Percentiles rank a stretch among this genome's conserved stretches.
Conservation (phyloP, 2,888 invertebrate genomes). For the Brenthis ino region DNA sequence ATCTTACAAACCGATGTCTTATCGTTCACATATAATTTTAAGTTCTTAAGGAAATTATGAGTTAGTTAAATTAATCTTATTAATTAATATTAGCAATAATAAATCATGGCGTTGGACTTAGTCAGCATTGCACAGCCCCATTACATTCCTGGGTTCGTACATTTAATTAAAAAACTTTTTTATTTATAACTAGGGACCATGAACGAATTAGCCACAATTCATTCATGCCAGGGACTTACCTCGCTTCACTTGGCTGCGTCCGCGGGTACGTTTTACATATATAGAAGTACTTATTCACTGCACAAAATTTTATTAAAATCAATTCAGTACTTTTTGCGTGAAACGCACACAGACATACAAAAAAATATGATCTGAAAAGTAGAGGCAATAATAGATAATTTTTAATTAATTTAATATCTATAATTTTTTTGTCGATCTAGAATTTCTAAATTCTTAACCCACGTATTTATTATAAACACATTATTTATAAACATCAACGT, state of each 20-base stretch:
- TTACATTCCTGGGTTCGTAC: conserved; percentile 87
- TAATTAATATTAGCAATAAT: conserved; percentile 11
- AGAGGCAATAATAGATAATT: too few relatives aligned
- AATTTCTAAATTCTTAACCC: too few relatives aligned
- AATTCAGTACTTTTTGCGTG: neutral
- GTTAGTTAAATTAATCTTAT: conserved; percentile 34
- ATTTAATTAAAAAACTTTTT: neutral
- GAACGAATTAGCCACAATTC: too few relatives aligned
- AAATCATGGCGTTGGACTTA: conserved; percentile 78
- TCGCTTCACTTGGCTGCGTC: too few relatives aligned
- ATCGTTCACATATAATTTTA: conserved; percentile 21
- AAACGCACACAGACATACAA: too few relatives aligned
- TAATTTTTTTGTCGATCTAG: too few relatives aligned
- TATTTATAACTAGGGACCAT: too few relatives aligned
- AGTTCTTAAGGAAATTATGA: conserved; percentile 43
- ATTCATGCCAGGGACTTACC: too few relatives aligned
- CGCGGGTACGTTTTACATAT: too few relatives aligned
- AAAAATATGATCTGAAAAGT: too few relatives aligned
- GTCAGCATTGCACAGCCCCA: conserved; percentile 87
- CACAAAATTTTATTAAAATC: neutral
- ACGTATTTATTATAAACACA: neutral
- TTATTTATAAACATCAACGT: neutral
- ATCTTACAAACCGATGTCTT: conserved; percentile 23
- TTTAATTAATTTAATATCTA: too few relatives aligned
- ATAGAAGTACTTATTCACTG: neutral